Evolutionary conservation across 2,888 invertebrate species (phyloP).

Genomic region (Pomacea canaliculata): DNA sequence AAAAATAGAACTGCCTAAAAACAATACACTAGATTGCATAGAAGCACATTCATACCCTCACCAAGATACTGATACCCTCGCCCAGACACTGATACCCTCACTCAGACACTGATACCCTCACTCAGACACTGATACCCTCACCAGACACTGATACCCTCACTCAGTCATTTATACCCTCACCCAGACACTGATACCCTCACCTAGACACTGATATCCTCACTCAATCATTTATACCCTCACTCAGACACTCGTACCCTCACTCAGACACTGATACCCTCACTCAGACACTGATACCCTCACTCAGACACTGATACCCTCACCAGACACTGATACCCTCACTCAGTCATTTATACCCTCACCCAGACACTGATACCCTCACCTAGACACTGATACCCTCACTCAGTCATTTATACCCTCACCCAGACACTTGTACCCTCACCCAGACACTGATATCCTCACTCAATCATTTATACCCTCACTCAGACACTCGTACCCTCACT

Average conservation of each 20-base stretch:
- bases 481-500: neutral
- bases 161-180: neutral
- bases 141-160: neutral
- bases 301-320: neutral
- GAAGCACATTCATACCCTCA: neutral
- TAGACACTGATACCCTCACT: neutral
- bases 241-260: neutral
- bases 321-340: neutral
- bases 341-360: no score
- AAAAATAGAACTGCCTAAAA: no score
- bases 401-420: no score
- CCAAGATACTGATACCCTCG: neutral
- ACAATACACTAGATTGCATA: no score
- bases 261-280: neutral
- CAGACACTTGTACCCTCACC: neutral
- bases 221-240: neutral
- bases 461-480: neutral
- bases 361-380: neutral
- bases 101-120: neutral
- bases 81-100: neutral
- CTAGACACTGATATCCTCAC: neutral
- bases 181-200: neutral
- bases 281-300: neutral
- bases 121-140: neutral
- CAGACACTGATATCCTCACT: neutral